Base-by-base conservation (phyloP, 1,140 invertebrate species). In the Wiebesia pumilae region DNA sequence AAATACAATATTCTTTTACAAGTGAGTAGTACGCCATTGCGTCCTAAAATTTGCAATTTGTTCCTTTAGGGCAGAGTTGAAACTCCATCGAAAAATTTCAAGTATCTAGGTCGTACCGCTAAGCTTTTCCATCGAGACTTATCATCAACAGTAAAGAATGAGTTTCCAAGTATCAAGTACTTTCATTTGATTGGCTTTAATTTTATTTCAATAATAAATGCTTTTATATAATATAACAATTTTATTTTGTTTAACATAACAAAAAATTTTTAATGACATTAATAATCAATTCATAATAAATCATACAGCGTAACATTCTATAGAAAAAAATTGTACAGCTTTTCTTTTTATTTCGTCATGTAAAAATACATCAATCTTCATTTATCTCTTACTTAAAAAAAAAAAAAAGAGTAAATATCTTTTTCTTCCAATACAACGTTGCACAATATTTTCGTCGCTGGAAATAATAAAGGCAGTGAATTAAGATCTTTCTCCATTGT, bases 361-460 rank as follows among this genome's bases (percentile, higher is more conserved):
- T 43, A 21, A 35, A 12, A 38, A 27, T 71, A 38, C 69, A 38
- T 71, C 19, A 38, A 71, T 71, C 33, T 16, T 19, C 16, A 65
- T 65, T 81, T 65, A 81, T 81, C 79, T 65, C 35, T 38, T n/a
- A 62, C 0, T 62, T 65, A 38, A 3, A 81, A 54, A 81, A 65
- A 62, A 38, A 3, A 81, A 54, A 81, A 65, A 62, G 9, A 81
- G 58, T 40, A 43, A 54, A 65, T 40, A 40, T 65, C 33, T 51
- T 65, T 40, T 40, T 38, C 21, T 47, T 62, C 21, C 30, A 38
- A 21, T 51, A n/a, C 35, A 47, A 43, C 40, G 40, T 69, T 62
- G 27, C 40, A 69, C 40, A 62, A 67, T n/a, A 67, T 81, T 65
- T 67, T 62, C 58, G 9, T 0, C 7, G n/a, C 10, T 27, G 30